phyloP scores from a whole-genome alignment of 2,113 vertebrate species.

The Sinocyclocheilus rhinocerous region DNA sequence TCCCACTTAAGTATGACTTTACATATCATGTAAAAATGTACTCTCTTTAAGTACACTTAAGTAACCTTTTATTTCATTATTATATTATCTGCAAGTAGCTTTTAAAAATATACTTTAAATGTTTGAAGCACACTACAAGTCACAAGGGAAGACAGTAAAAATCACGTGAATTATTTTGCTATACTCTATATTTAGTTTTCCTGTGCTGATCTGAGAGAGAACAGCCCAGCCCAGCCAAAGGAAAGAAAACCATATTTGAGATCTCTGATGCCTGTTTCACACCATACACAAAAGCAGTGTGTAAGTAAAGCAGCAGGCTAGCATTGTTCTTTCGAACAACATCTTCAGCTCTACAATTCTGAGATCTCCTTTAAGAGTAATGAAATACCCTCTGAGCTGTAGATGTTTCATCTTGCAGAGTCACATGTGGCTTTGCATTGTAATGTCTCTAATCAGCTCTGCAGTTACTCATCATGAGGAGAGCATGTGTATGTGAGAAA shows the following conservation, averaged over 20 bases:
- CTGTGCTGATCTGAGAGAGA: neutral
- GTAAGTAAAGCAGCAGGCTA: neutral
- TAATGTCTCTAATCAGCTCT: neutral
- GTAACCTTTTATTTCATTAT: no score
- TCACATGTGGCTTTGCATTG: slow-evolving; percentile 3
- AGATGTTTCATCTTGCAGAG: neutral
- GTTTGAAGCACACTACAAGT: no score
- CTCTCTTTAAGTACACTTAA: no score
- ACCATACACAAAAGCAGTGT: neutral
- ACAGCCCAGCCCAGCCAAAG: neutral
- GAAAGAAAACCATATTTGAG: neutral
- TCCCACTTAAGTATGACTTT: no score
- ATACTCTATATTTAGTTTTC: neutral
- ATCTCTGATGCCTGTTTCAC: neutral
- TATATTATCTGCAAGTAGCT: no score
- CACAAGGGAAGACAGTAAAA: neutral
- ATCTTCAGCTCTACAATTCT: neutral
- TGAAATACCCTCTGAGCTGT: neutral
- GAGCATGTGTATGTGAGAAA: neutral
- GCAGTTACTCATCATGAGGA: slow-evolving; percentile 1
- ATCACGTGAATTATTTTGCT: neutral
- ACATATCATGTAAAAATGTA: neutral
- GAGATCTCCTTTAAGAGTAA: neutral
- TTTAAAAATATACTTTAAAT: no score
- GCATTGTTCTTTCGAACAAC: neutral